These are phyloP conservation scores for Actias luna DNA, from an alignment of 2,888 invertebrate species.

Conservation along the genomic window DNA sequence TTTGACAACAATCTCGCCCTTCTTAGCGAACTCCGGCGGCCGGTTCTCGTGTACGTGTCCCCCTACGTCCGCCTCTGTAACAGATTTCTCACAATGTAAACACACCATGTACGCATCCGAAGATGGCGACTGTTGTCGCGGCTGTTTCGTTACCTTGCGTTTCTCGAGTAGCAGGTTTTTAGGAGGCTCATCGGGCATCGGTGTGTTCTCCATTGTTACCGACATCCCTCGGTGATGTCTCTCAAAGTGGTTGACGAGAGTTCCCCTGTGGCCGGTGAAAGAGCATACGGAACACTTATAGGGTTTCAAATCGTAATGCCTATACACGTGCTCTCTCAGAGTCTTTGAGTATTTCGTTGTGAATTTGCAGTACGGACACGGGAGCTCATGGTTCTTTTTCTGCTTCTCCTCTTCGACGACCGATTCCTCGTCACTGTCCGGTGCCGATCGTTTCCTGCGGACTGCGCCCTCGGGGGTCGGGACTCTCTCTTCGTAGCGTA, in stretches of 20 bases:
- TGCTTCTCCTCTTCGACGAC: constrained; percentile 51
- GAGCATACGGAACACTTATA: constrained; percentile 67
- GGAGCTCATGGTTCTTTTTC: constrained; percentile 20
- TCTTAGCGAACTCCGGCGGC: constrained; percentile 47
- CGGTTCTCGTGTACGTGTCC: constrained; percentile 46
- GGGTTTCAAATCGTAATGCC: constrained; percentile 73
- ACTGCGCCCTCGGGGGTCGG: constrained; percentile 43
- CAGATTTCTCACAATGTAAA: constrained; percentile 50
- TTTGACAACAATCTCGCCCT: constrained; percentile 63
- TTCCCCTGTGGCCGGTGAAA: constrained; percentile 41
- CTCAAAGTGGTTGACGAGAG: constrained; percentile 52
- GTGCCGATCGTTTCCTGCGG: constrained; percentile 28
- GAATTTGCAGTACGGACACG: constrained; percentile 57
- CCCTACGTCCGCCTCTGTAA: constrained; percentile 34
- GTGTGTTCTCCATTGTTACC: constrained; percentile 24
- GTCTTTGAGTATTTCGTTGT: constrained; percentile 30
- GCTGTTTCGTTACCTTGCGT: constrained; percentile 7
- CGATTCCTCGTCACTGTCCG: constrained; percentile 54
- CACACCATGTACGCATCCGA: constrained; percentile 41
- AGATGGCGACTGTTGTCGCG: constrained; percentile 19
- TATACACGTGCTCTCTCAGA: constrained; percentile 63
- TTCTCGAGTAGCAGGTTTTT: constrained; percentile 15
- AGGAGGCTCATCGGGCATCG: constrained; percentile 36
- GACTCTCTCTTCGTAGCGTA: constrained; percentile 58
- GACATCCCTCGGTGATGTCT: constrained; percentile 45